phyloP scores from a whole-genome alignment of 30 jellyfish, hydroid and myxozoan genomes.

The Turritopsis dohrnii region DNA sequence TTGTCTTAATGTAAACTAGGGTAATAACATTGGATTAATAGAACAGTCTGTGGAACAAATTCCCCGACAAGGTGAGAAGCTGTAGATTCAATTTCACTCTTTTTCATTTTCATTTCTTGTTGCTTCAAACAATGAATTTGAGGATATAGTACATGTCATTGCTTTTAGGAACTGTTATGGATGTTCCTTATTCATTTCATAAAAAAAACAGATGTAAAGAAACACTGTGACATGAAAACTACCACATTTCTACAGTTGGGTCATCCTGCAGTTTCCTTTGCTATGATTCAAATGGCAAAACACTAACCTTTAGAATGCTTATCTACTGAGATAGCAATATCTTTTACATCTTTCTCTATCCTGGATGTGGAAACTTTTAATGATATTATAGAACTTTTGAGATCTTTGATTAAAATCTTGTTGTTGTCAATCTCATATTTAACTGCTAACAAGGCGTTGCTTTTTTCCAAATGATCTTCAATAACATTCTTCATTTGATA shows the following conservation, averaged over 20 bases:
- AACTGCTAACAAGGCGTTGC: neutral
- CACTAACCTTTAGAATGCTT: constrained; percentile 6
- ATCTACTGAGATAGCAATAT: neutral
- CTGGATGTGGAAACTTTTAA: constrained; percentile 29
- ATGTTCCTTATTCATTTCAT: no score
- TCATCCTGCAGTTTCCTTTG: no score
- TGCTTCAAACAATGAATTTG: no score
- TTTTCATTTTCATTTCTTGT: no score
- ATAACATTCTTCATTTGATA: neutral
- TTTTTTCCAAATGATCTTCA: constrained; percentile 1
- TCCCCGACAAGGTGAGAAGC: no score
- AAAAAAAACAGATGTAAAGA: no score
- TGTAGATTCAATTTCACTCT: no score
- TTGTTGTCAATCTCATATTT: constrained; percentile 15
- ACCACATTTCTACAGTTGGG: neutral
- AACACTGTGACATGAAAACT: neutral
- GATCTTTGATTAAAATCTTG: constrained; percentile 16
- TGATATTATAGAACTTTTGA: constrained; percentile 23
- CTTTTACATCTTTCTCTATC: constrained; percentile 30
- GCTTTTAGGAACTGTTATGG: no score
- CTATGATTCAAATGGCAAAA: neutral
- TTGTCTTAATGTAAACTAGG: no score
- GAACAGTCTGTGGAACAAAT: no score
- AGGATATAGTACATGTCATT: no score
- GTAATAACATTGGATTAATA: no score